Percentiles rank a stretch among this genome's conserved stretches.
Evolutionary conservation across 1,140 invertebrate species (phyloP).

Genomic region (Drosophila simulans): DNA sequence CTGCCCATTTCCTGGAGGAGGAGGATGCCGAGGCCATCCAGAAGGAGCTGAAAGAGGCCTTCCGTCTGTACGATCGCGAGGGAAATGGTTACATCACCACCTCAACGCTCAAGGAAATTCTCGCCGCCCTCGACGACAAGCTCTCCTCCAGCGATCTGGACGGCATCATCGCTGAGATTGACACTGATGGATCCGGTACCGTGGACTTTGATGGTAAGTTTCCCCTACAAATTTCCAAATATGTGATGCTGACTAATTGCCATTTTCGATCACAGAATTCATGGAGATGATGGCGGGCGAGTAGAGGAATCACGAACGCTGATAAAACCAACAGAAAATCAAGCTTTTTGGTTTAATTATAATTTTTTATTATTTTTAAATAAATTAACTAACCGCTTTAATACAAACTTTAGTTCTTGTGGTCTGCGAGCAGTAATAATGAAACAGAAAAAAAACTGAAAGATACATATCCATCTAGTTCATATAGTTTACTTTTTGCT

Average conservation of each 20-base stretch:
- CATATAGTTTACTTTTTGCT: slow-evolving; percentile 15
- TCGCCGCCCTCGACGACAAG: slow-evolving; percentile 95
- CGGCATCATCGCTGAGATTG: slow-evolving; percentile 96
- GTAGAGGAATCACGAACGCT: slow-evolving; percentile 35
- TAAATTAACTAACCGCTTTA: slow-evolving; percentile 79
- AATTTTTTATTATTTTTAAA: slow-evolving; percentile 79
- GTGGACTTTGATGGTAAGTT: slow-evolving; percentile 93
- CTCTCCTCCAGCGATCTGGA: slow-evolving; percentile 93
- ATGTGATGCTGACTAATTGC: background rate
- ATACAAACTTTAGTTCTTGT: slow-evolving; percentile 68
- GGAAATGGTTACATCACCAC: slow-evolving; percentile 98
- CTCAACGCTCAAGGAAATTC: slow-evolving; percentile 94
- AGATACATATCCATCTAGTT: slow-evolving; percentile 22
- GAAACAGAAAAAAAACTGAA: slow-evolving; percentile 47
- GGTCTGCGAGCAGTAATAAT: slow-evolving; percentile 49
- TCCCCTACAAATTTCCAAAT: background rate
- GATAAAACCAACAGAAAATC: slow-evolving; percentile 24
- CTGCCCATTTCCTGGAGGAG: slow-evolving; percentile 94
- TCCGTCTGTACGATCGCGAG: slow-evolving; percentile 91
- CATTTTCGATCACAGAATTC: slow-evolving; percentile 87
- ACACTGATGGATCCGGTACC: slow-evolving; percentile 96
- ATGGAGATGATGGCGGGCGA: slow-evolving; percentile 95
- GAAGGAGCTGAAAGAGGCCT: slow-evolving; percentile 97
- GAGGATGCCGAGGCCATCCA: slow-evolving; percentile 97
- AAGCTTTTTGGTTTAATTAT: slow-evolving; percentile 68